Evolutionary conservation across 2,113 vertebrate genomes (phyloP).

Genomic region (Montifringilla adamsi): DNA sequence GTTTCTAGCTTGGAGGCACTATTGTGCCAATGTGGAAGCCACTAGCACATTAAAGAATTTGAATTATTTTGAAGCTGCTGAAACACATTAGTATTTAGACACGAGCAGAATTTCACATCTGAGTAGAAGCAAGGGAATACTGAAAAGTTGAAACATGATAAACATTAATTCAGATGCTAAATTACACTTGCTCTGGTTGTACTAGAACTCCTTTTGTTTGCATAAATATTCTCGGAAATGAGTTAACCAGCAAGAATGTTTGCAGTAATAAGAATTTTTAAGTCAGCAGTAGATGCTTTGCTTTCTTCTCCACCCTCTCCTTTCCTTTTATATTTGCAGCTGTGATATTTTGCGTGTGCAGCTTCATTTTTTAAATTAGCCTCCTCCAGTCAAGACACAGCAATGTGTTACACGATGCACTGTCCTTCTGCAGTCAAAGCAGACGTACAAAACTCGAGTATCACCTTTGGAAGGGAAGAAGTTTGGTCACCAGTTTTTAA

Average conservation of each 20-base stretch:
- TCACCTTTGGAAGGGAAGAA: neutral
- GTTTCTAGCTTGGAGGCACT: neutral
- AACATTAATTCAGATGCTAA: constrained; percentile 56
- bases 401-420: neutral
- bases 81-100: constrained; percentile 13
- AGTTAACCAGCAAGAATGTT: constrained; percentile 43
- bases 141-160: constrained; percentile 47
- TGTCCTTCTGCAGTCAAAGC: neutral
- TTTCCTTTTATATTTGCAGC: constrained; percentile 24
- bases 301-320: constrained; percentile 26
- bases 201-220: constrained; percentile 50
- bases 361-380: neutral
- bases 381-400: neutral
- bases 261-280: constrained; percentile 27
- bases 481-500: neutral
- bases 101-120: neutral
- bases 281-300: constrained; percentile 12
- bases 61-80: constrained; percentile 17
- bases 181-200: constrained; percentile 49
- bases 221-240: constrained; percentile 48
- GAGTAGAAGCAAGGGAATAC: constrained; percentile 45
- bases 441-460: neutral
- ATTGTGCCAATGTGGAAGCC: neutral
- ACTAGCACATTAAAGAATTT: neutral
- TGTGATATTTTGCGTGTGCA: neutral